These are phyloP conservation scores for Pseudoatta argentina DNA, from an alignment of 1,140 invertebrate species.

Conservation along the genomic window DNA sequence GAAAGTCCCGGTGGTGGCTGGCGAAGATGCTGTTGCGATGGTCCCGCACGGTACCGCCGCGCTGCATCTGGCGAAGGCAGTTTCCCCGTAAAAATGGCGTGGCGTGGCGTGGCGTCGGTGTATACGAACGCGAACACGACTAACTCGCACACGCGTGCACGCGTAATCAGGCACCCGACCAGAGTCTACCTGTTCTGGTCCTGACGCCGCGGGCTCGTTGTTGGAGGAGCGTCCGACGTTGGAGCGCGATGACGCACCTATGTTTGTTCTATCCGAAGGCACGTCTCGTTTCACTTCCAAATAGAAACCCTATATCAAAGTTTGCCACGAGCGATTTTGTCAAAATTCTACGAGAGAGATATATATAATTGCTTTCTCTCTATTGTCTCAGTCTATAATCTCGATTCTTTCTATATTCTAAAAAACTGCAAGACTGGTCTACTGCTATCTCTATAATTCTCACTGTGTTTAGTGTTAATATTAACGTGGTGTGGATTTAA, in stretches of 20 bases:
- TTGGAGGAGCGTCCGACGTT: conserved; percentile 17
- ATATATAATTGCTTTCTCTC: too few species aligned
- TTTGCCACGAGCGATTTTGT: too few species aligned
- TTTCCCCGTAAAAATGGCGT: conserved; percentile 3
- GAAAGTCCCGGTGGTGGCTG: conserved; percentile 60
- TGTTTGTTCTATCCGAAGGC: conserved; percentile 47
- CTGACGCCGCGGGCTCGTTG: conserved; percentile 47
- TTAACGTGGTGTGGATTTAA: too few species aligned
- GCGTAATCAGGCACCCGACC: conserved; percentile 24
- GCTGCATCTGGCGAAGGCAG: conserved; percentile 25
- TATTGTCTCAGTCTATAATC: too few species aligned
- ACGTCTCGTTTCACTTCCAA: conserved; percentile 34
- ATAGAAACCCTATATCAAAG: too few species aligned
- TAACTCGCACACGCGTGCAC: not conserved
- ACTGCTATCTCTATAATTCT: too few species aligned
- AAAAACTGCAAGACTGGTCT: too few species aligned
- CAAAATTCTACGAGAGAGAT: too few species aligned
- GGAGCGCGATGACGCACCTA: conserved; percentile 48
- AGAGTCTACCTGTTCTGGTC: conserved; percentile 43
- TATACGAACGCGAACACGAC: not conserved
- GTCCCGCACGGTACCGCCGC: conserved; percentile 27
- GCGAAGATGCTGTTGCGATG: conserved; percentile 46
- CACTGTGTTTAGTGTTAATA: too few species aligned
- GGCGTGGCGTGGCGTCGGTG: not conserved
- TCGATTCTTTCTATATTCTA: too few species aligned